A percentile compares a stretch with the other conserved stretches of the same genome.
These are phyloP conservation scores for Clupea harengus DNA, from an alignment of 2,113 vertebrate species.

Conservation along the genomic window DNA sequence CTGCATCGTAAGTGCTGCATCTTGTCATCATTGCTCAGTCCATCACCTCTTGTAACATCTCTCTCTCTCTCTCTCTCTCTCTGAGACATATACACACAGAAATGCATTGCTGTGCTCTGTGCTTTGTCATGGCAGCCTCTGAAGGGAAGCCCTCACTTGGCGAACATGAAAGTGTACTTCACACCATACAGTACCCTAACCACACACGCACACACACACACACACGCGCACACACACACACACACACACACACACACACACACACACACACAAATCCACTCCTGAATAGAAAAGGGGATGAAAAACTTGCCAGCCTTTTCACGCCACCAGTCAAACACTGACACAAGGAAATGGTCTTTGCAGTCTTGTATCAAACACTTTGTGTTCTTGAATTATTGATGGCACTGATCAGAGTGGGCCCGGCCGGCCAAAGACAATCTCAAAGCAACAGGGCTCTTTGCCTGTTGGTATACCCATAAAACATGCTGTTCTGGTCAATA, in stretches of 20 bases:
- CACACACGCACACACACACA: not conserved
- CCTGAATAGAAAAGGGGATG: not conserved
- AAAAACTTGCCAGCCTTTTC: constrained; percentile 49
- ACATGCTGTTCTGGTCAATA: not conserved
- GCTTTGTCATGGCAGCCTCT: not conserved
- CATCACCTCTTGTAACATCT: not conserved
- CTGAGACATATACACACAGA: not conserved
- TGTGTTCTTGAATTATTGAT: constrained; percentile 66
- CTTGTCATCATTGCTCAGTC: not conserved
- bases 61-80: not conserved
- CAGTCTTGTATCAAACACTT: constrained; percentile 56
- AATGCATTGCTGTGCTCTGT: not conserved
- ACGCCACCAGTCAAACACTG: constrained; percentile 60
- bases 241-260: not conserved
- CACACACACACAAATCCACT: not conserved
- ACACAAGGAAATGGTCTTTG: constrained; percentile 51
- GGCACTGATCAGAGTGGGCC: constrained; percentile 24
- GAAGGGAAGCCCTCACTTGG: constrained; percentile 45
- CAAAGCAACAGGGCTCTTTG: constrained; percentile 1
- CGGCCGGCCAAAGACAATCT: not conserved
- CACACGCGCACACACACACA: not conserved
- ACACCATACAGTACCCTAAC: constrained; percentile 33
- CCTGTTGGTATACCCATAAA: not conserved
- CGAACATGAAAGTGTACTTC: constrained; percentile 66
- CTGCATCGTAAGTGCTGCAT: not conserved